Evolutionary conservation across 2,113 vertebrate species (phyloP), one percentile per base, ranked within the genome.

Genomic region (Halichoeres trimaculatus): DNA sequence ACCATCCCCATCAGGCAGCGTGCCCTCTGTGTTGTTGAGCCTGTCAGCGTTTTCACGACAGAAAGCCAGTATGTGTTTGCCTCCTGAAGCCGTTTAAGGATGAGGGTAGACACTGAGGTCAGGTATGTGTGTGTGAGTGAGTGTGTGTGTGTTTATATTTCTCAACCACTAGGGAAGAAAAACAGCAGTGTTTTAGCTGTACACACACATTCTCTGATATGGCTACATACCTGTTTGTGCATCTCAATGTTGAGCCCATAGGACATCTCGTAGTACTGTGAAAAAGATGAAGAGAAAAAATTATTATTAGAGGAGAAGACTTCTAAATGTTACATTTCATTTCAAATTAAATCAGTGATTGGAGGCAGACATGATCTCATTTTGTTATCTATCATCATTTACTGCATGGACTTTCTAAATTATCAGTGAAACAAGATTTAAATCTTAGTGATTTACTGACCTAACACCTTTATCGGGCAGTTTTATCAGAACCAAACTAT

Each of bases 211-310:
- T 55, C 63, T 53, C 60, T 84, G 82, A 85, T 84, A 79, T 77
- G 78, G 68, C 67, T 71, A 91, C 95, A 95, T 94, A 98, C 96
- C 96, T 98, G 96, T 89, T 98, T 98, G 93, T 98, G 96, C 96
- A 98, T 97, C 87, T 98, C 96, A 83, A 98, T 98, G 88, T 98
- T 98, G 92, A 98, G 94, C 63, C 96, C 96, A 5, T 98, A 98
- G 58, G 96, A 98, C 96, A 98, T 98, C 78, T 98, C 96, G 4
- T 97, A 98, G 89, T 98, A 98, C 96, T 97, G 91, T 14, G 68
- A 85, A 84, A 80, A 0, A 70, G 70, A 50, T 14, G n/a, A n/a
- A 45, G 5, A 50, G 23, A 81, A 68, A 41, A 59, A 19, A 60
- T 78, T 19, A 67, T 61, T 35, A 74, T 22, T n/a, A n/a, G n/a